A percentile compares a stretch with the other conserved stretches of the same genome.
Evolutionary conservation across 2,113 vertebrate genomes (phyloP).

Genomic region (Malurus cyaneus): DNA sequence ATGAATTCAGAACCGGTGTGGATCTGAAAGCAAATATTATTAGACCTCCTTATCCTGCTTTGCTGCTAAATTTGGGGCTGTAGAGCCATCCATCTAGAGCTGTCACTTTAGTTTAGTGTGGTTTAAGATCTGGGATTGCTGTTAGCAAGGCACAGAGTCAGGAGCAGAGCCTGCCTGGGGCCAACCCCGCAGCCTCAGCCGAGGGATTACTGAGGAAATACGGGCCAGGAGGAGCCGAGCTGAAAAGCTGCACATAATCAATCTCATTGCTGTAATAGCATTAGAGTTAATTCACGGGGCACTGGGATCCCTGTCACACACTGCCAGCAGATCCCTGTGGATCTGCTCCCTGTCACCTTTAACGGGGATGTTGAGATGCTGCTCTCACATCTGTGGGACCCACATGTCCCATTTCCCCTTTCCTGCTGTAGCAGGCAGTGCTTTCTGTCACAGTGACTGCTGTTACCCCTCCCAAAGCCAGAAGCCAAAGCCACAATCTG

Average conservation of each 20-base stretch:
- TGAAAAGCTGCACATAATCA: constrained; percentile 1
- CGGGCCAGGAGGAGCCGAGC: neutral
- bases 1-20: neutral
- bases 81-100: neutral
- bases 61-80: constrained; percentile 29
- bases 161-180: neutral
- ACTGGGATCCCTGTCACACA: neutral
- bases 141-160: rapidly evolving
- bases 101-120: neutral
- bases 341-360: neutral
- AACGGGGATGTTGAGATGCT: neutral
- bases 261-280: constrained; percentile 45
- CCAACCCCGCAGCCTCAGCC: neutral
- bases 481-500: neutral
- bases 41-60: constrained; percentile 30
- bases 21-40: constrained; percentile 25
- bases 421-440: neutral
- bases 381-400: neutral
- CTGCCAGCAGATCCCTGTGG: neutral
- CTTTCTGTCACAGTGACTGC: rapidly evolving
- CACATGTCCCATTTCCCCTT: rapidly evolving
- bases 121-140: neutral
- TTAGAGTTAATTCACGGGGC: constrained; percentile 5
- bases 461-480: neutral
- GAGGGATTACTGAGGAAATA: neutral